Evolutionary conservation across 2,888 invertebrate genomes (phyloP).

Genomic region (Leptinotarsa tumamoca): DNA sequence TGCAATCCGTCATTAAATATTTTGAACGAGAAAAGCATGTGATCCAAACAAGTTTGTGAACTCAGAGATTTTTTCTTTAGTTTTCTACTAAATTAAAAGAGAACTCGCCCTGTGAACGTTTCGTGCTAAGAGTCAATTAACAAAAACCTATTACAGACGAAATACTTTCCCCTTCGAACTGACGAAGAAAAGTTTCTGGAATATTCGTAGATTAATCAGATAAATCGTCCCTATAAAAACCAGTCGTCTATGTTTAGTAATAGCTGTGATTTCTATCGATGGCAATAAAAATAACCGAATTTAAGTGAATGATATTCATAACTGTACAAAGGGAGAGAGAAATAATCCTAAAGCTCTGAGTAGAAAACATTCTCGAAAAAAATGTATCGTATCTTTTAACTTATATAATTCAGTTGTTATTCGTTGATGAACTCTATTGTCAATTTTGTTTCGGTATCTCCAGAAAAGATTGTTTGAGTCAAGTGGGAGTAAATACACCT

Average conservation of each 20-base stretch:
- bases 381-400: no score
- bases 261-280: conserved; percentile 4
- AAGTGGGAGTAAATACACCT: no score
- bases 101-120: conserved; percentile 23
- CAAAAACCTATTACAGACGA: conserved; percentile 30
- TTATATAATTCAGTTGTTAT: no score
- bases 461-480: no score
- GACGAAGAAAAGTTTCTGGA: conserved; percentile 9
- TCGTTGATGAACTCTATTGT: no score
- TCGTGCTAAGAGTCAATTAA: conserved; percentile 33
- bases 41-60: no score
- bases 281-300: neutral
- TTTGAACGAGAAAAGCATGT: no score
- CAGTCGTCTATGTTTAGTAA: neutral
- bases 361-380: no score
- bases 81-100: conserved; percentile 13
- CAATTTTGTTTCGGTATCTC: no score
- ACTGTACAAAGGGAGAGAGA: neutral
- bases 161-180: conserved; percentile 20
- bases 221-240: conserved; percentile 13
- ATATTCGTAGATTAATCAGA: conserved; percentile 11
- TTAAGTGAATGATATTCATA: neutral
- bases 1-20: no score
- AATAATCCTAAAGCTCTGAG: neutral
- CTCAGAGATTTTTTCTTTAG: neutral